These are phyloP conservation scores for Poecilia picta DNA, from an alignment of 2,797 vertebrate species.

Conservation along the genomic window DNA sequence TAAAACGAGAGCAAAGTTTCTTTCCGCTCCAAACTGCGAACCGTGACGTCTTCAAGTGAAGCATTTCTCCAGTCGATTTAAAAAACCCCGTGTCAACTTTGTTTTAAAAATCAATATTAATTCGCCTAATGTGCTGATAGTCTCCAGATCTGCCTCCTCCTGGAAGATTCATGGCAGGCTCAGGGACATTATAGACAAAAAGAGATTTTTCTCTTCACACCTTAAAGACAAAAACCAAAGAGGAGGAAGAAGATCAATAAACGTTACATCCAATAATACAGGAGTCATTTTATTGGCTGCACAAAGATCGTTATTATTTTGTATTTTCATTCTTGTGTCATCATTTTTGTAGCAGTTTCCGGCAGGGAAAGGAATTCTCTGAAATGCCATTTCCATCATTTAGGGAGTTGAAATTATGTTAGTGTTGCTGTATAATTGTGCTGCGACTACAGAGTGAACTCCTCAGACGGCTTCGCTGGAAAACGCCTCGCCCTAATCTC, in stretches of 20 bases:
- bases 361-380: not conserved
- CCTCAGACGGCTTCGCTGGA: constrained; percentile 31
- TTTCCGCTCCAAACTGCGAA: constrained; percentile 66
- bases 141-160: constrained; percentile 52
- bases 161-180: constrained; percentile 58
- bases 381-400: constrained; percentile 26
- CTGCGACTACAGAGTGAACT: constrained; percentile 16
- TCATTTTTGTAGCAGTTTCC: constrained; percentile 12
- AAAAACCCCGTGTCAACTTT: constrained; percentile 76
- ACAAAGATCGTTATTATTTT: not conserved
- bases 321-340: constrained; percentile 13
- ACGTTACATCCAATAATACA: not conserved
- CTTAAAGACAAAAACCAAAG: constrained; percentile 37
- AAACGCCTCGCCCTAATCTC: constrained; percentile 39
- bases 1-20: constrained; percentile 70
- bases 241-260: constrained; percentile 1
- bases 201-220: constrained; percentile 17
- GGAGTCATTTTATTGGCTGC: not conserved
- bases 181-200: constrained; percentile 31
- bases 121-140: constrained; percentile 68
- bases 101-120: constrained; percentile 81
- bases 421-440: constrained; percentile 22
- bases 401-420: constrained; percentile 31
- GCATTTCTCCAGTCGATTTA: constrained; percentile 72
- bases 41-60: constrained; percentile 66